Percentiles rank a stretch among this genome's conserved stretches.
Conservation (phyloP, 1,140 invertebrate genomes). For the Diplogasteroides magnus region DNA sequence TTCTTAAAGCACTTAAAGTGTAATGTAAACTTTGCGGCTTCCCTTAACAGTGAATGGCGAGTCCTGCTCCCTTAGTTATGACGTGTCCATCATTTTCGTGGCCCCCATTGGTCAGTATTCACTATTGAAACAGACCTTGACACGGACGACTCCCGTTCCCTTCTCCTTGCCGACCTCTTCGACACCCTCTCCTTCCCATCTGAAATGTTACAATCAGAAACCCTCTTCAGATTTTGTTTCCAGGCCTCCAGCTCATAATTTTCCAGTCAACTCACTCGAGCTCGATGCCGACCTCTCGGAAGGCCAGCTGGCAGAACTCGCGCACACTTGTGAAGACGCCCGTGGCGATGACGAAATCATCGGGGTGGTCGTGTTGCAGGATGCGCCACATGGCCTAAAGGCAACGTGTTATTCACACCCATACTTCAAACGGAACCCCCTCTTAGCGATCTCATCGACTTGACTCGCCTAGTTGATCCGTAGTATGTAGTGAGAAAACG, state of each 20-base stretch:
- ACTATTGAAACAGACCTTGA: constrained; percentile 60
- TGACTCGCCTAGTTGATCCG: constrained; percentile 11
- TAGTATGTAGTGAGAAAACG: background rate
- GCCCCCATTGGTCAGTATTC: too few relatives aligned
- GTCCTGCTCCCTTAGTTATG: too few relatives aligned
- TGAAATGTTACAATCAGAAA: constrained; percentile 41
- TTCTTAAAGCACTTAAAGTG: too few relatives aligned
- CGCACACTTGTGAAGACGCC: constrained; percentile 87
- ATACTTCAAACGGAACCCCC: too few relatives aligned
- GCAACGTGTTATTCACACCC: too few relatives aligned
- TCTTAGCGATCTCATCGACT: too few relatives aligned
- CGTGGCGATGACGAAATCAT: constrained; percentile 96
- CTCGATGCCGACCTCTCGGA: constrained; percentile 64
- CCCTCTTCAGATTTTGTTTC: too few relatives aligned
- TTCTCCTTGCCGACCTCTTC: constrained; percentile 82
- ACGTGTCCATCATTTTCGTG: too few relatives aligned
- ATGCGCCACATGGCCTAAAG: constrained; percentile 97
- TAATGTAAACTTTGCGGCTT: too few relatives aligned
- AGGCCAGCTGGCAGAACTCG: constrained; percentile 90
- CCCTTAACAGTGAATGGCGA: too few relatives aligned
- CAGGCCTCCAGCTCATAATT: background rate
- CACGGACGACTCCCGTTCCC: constrained; percentile 71
- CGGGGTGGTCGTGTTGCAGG: constrained; percentile 84
- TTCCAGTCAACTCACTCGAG: constrained; percentile 59
- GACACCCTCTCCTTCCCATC: constrained; percentile 80